Evolutionary conservation across 2,113 vertebrate genomes (phyloP).

Genomic region (Daubentonia madagascariensis): DNA sequence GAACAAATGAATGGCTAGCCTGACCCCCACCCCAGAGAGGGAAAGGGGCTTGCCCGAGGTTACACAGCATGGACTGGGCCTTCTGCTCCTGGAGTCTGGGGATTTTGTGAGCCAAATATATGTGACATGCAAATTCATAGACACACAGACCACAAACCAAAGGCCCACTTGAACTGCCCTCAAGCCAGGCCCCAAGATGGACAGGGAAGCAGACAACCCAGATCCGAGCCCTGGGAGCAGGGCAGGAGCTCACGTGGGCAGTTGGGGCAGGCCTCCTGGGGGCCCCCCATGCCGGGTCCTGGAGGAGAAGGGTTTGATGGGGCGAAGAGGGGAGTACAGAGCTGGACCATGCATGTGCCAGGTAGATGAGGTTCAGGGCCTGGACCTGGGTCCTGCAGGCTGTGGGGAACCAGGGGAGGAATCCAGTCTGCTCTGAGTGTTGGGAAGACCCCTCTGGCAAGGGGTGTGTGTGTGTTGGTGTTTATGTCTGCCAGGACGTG

Average conservation of each 20-base stretch:
- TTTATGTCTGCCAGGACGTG: background rate
- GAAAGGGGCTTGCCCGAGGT: background rate
- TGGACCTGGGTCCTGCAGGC: too few relatives aligned
- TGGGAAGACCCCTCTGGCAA: background rate
- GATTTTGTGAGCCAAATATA: background rate
- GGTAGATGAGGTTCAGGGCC: background rate
- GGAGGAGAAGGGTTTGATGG: background rate
- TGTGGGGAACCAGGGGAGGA: accelerated
- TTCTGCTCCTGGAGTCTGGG: background rate
- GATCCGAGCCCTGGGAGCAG: background rate
- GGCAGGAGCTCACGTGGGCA: background rate
- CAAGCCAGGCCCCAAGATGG: background rate
- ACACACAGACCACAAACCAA: background rate
- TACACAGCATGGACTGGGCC: background rate
- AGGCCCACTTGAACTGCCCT: background rate
- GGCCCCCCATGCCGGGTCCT: background rate
- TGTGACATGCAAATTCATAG: background rate
- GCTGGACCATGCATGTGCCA: accelerated
- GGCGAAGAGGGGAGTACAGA: accelerated
- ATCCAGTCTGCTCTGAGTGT: accelerated
- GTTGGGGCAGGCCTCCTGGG: background rate
- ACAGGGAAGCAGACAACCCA: too few relatives aligned
- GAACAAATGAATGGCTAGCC: background rate
- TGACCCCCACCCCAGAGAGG: background rate
- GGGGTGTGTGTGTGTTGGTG: background rate